Base-by-base conservation (phyloP, 1,140 invertebrate genomes). In the Daktulosphaira vitifoliae region DNA sequence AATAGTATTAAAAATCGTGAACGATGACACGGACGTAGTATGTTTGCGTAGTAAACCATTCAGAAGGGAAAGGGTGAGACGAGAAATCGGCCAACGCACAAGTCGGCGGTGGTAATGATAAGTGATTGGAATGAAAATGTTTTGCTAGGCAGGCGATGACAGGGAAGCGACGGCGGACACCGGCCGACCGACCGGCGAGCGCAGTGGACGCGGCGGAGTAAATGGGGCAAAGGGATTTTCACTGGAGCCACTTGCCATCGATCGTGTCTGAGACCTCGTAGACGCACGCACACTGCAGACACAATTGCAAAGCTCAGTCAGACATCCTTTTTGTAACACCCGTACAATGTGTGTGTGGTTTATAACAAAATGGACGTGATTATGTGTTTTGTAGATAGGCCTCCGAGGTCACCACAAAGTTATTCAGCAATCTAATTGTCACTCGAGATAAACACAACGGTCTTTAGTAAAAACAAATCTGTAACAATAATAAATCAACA, bases 211-310 rank as follows among this genome's bases (percentile, higher is more conserved):
- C 3, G 25, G 20, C 25, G 18, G 42, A 39, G 56, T 18, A 62
- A 62, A 39, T 46, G 56, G 56, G 56, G 25, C 56, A 59, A 62
- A 62, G 56, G 56, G 56, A 62, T 62, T 62, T 62, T 62, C 56
- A 48, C 56, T 62, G 56, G 56, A 62, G 56, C 56, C 56, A 62
- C 56, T 62, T 62, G 56, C 56, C 56, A 62, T 62, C 56, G 56
- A 62, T 62, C 56, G 56, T 62, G 56, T 62, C 56, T 62, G 56
- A 62, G 56, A 62, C 56, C 56, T 62, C 56, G 16, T 25, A 48
- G 42, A 62, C 56, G 42, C 56, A 62, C 56, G 42, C 56, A 62
- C 39, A 62, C 25, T 33, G 42, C 56, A 62, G 42, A 62, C 56
- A 62, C 42, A 48, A 38, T 46, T n/a, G 42, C 56, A 26, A 38